Evolutionary conservation across 2,113 vertebrate species (phyloP).

Genomic region (Eretmochelys imbricata): DNA sequence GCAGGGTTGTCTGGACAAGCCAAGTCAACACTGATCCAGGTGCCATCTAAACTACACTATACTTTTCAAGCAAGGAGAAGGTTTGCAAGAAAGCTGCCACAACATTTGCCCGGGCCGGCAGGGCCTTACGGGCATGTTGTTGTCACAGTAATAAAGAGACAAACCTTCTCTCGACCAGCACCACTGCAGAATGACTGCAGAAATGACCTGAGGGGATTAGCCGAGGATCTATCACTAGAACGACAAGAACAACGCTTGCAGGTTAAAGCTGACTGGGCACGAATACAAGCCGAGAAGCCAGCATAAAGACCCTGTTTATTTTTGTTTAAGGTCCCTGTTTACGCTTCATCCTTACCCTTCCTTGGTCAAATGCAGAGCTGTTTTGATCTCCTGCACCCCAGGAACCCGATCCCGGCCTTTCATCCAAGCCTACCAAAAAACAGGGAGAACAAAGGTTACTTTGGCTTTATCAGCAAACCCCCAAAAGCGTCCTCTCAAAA

Average conservation of each 20-base stretch:
- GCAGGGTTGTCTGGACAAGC: background rate
- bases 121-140: background rate
- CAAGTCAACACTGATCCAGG: background rate
- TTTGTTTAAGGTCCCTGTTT: background rate
- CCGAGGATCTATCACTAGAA: background rate
- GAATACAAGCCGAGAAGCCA: fast-evolving
- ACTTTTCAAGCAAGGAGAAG: background rate
- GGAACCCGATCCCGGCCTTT: conserved; percentile 90
- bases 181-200: background rate
- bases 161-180: fast-evolving
- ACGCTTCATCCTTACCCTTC: conserved; percentile 85
- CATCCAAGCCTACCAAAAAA: conserved; percentile 85
- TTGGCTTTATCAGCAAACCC: conserved; percentile 72
- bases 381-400: conserved; percentile 93
- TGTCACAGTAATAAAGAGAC: background rate
- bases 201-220: background rate
- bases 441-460: conserved; percentile 69
- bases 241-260: background rate
- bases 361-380: conserved; percentile 93
- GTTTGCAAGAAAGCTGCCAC: background rate
- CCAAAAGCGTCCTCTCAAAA: conserved; percentile 67
- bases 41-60: background rate
- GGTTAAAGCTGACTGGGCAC: background rate
- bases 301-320: background rate
- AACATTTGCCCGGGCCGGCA: background rate